phyloP scores from a whole-genome alignment of 2,113 vertebrate species.

The Elachura formosa region DNA sequence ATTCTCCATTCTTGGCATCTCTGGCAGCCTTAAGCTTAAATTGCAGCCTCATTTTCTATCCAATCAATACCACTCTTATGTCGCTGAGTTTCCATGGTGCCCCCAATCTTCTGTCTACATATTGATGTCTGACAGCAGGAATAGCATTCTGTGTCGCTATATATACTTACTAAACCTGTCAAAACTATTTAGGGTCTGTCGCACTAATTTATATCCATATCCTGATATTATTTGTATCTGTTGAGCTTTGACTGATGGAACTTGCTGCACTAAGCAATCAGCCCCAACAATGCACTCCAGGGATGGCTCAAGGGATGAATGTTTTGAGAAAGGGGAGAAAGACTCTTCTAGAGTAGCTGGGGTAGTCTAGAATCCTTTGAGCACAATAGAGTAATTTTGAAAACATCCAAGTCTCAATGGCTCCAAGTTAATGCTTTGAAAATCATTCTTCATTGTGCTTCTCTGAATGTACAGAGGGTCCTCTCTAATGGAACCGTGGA shows the following conservation, averaged over 20 bases:
- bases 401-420: slow-evolving; percentile 39
- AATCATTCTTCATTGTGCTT: slow-evolving; percentile 46
- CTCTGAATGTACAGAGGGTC: slow-evolving; percentile 36
- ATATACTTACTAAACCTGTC: slow-evolving; percentile 57
- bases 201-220: slow-evolving; percentile 61
- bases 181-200: slow-evolving; percentile 58
- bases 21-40: slow-evolving; percentile 32
- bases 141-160: slow-evolving; percentile 19
- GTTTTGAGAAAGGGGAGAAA: slow-evolving; percentile 25
- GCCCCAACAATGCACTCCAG: slow-evolving; percentile 37
- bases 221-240: slow-evolving; percentile 62
- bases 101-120: slow-evolving; percentile 48
- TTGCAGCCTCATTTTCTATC: slow-evolving; percentile 8
- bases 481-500: not conserved
- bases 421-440: slow-evolving; percentile 47
- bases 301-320: not conserved
- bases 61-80: slow-evolving; percentile 35
- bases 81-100: slow-evolving; percentile 43
- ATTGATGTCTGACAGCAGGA: slow-evolving; percentile 52
- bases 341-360: slow-evolving; percentile 29
- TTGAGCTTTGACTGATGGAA: slow-evolving; percentile 38
- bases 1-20: slow-evolving; percentile 53
- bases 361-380: slow-evolving; percentile 45
- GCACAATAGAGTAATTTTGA: slow-evolving; percentile 27
- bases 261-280: not conserved